These are phyloP conservation scores for Sebastiscus albofasciatus DNA, from an alignment of 2,797 vertebrate species.

Conservation along the genomic window DNA sequence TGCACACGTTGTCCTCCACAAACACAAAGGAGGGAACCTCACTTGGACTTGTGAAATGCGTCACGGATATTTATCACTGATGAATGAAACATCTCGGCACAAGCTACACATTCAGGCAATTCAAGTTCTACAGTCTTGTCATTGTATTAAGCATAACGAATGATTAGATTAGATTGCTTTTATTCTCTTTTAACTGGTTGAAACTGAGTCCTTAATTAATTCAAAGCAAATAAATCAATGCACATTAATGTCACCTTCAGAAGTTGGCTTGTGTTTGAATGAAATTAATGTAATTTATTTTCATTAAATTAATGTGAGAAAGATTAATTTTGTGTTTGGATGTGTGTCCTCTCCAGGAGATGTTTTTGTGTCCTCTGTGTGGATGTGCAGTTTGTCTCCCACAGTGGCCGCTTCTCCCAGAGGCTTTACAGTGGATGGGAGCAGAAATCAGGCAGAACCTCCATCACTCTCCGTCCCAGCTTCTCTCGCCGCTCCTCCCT, in stretches of 20 bases:
- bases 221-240: slow-evolving; percentile 15
- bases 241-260: slow-evolving; percentile 15
- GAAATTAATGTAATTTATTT: slow-evolving; percentile 38
- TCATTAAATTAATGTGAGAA: slow-evolving; percentile 37
- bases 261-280: slow-evolving; percentile 22
- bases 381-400: not conserved
- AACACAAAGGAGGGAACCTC: slow-evolving; percentile 2
- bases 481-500: slow-evolving; percentile 85
- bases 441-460: slow-evolving; percentile 91
- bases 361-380: not conserved
- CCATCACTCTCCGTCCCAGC: slow-evolving; percentile 87
- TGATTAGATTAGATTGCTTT: slow-evolving; percentile 17
- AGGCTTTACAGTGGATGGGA: slow-evolving; percentile 33
- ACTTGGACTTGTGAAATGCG: slow-evolving; percentile 26
- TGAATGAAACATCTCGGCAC: slow-evolving; percentile 28
- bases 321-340: not conserved
- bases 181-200: not conserved
- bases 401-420: not conserved
- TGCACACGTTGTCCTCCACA: slow-evolving; percentile 1
- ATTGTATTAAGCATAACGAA: slow-evolving; percentile 8
- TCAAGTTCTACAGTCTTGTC: slow-evolving; percentile 3
- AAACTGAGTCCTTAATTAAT: slow-evolving; percentile 12
- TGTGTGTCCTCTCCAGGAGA: not conserved
- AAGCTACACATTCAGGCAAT: slow-evolving; percentile 18
- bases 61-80: slow-evolving; percentile 40